Evolutionary conservation across 2,888 invertebrate genomes (phyloP).

Genomic region (Drosophila buzzatii): DNA sequence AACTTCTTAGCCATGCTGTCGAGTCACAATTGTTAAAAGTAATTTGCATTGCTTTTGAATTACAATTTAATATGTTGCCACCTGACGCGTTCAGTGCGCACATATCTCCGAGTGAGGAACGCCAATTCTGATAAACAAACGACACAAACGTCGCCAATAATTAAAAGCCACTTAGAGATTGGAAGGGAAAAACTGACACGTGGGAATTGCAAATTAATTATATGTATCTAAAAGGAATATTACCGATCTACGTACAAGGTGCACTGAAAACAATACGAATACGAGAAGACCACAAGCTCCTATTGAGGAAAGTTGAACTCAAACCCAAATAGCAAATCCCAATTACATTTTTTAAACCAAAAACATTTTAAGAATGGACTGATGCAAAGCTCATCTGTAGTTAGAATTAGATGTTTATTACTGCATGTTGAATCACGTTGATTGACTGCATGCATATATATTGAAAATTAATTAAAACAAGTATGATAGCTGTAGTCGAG

Average conservation of each 20-base stretch:
- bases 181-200: neutral
- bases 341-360: too few species aligned
- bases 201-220: conserved; percentile 39
- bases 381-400: too few species aligned
- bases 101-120: neutral
- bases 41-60: conserved; percentile 43
- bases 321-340: neutral
- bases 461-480: too few species aligned
- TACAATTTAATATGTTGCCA: conserved; percentile 57
- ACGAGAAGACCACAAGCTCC: neutral
- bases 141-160: conserved; percentile 31
- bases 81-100: conserved; percentile 37
- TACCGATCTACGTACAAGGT: neutral
- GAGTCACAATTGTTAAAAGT: neutral
- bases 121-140: conserved; percentile 48
- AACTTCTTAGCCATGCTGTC: neutral
- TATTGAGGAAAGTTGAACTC: neutral
- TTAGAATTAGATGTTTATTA: too few species aligned
- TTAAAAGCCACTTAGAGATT: conserved; percentile 59
- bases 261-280: neutral
- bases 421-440: too few species aligned
- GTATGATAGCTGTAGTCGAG: too few species aligned
- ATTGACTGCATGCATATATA: too few species aligned
- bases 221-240: neutral
- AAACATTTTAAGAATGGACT: too few species aligned